Evolutionary conservation across 2,888 invertebrate species (phyloP).

Genomic region (Drosophila paracracens): DNA sequence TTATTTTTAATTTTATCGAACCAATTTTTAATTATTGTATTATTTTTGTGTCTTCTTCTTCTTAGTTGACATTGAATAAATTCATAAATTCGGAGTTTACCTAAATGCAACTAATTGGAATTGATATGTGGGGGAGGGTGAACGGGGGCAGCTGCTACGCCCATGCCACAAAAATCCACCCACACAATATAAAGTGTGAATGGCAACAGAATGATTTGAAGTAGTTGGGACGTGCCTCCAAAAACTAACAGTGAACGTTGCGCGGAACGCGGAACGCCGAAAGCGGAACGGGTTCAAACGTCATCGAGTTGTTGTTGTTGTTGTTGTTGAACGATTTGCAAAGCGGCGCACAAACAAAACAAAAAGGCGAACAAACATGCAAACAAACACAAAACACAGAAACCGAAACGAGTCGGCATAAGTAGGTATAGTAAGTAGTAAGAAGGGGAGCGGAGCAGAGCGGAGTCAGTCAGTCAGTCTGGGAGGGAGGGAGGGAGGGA

Average conservation of each 20-base stretch:
- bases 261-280: slow-evolving; percentile 29
- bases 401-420: slow-evolving; percentile 32
- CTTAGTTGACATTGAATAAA: background rate
- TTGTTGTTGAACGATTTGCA: slow-evolving; percentile 61
- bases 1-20: background rate
- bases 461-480: background rate
- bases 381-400: slow-evolving; percentile 67
- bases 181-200: background rate
- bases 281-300: slow-evolving; percentile 41
- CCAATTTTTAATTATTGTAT: background rate
- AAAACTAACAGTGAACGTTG: slow-evolving; percentile 24
- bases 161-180: background rate
- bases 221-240: slow-evolving; percentile 47
- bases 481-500: background rate
- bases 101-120: background rate
- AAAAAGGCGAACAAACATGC: slow-evolving; percentile 44
- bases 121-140: background rate
- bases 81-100: background rate
- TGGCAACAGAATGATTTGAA: background rate
- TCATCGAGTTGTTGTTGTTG: slow-evolving; percentile 23
- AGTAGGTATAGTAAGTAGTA: slow-evolving; percentile 23
- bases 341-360: slow-evolving; percentile 33
- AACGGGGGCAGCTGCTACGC: background rate
- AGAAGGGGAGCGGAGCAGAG: background rate
- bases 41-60: background rate